These are phyloP conservation scores for Gymnosoma rotundatum DNA, from an alignment of 2,888 invertebrate genomes.

Conservation along the genomic window DNA sequence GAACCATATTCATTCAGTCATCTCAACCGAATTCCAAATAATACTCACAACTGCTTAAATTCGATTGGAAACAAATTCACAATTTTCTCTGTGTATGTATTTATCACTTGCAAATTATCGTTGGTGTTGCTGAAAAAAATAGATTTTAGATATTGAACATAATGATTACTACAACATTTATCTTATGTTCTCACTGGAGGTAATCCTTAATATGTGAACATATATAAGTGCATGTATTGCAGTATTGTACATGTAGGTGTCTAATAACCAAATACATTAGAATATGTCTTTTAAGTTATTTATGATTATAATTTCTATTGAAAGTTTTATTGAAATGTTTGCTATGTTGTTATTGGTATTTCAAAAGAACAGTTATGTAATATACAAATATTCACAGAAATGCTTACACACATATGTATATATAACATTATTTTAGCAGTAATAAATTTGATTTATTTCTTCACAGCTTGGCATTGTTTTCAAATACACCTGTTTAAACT, in stretches of 20 bases:
- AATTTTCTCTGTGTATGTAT: too few relatives aligned
- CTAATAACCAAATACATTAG: conserved; percentile 55
- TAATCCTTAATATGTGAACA: background rate
- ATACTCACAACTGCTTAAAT: too few relatives aligned
- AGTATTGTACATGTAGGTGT: background rate
- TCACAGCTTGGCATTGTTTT: conserved; percentile 7
- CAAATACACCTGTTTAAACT: conserved; percentile 28
- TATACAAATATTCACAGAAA: conserved; percentile 15
- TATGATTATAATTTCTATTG: conserved; percentile 62
- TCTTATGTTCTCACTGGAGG: background rate
- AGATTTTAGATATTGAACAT: conserved; percentile 2
- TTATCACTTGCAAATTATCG: conserved; percentile 1
- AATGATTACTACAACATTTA: too few relatives aligned
- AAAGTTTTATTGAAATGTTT: conserved; percentile 56
- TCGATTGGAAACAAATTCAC: too few relatives aligned
- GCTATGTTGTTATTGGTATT: conserved; percentile 1
- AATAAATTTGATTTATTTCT: conserved; percentile 16
- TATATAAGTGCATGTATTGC: background rate
- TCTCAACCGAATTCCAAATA: too few relatives aligned
- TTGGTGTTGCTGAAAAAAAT: conserved; percentile 19
- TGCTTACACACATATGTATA: background rate
- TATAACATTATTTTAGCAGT: background rate
- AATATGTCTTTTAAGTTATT: conserved; percentile 68
- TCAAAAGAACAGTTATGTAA: conserved; percentile 23
- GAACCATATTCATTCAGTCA: too few relatives aligned